Evolutionary conservation across 1,140 invertebrate genomes (phyloP).

Genomic region (Brachionus calyciflorus): DNA sequence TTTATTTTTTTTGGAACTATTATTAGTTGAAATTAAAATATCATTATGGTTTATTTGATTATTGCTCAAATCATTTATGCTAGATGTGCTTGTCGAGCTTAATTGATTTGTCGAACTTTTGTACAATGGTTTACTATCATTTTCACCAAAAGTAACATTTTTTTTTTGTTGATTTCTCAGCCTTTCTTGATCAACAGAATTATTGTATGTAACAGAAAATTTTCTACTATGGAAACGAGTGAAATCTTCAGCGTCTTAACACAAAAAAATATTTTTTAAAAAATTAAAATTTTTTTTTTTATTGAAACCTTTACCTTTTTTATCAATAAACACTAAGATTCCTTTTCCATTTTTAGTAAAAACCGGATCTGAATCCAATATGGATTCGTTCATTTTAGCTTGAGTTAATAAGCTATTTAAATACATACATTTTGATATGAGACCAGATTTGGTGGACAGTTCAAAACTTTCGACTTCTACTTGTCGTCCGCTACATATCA

Average conservation of each 20-base stretch:
- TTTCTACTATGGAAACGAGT: conserved; percentile 16
- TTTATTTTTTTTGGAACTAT: conserved; percentile 14
- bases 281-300: too few species aligned
- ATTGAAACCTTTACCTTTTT: conserved; percentile 11
- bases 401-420: conserved; percentile 2
- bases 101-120: background rate
- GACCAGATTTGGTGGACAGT: conserved; percentile 36
- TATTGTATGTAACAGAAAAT: conserved; percentile 8
- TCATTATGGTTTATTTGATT: background rate
- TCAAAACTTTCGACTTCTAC: conserved; percentile 46
- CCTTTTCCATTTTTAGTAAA: conserved; percentile 40
- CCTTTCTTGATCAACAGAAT: conserved; percentile 1
- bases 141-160: conserved; percentile 27
- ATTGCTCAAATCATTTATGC: background rate
- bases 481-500: conserved; percentile 47
- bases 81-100: conserved; percentile 8
- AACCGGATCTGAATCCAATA: conserved; percentile 18
- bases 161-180: conserved; percentile 30
- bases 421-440: conserved; percentile 43
- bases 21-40: conserved; percentile 29
- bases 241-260: conserved; percentile 27
- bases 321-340: conserved; percentile 24
- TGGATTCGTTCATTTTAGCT: conserved; percentile 28
- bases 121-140: background rate
- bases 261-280: background rate